phyloP scores from a whole-genome alignment of 2,113 vertebrate species.

The Rana temporaria region DNA sequence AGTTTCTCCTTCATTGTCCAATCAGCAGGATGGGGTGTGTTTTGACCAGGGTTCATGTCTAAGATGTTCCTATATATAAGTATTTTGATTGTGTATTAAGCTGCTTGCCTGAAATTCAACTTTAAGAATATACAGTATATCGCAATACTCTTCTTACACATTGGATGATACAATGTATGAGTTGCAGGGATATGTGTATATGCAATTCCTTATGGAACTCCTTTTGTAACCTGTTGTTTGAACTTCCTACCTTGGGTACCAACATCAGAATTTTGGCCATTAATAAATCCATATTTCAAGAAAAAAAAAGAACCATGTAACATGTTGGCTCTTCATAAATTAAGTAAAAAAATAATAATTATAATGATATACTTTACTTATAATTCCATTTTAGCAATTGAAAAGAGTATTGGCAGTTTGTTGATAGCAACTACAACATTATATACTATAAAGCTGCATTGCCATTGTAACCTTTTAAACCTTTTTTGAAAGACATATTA shows the following conservation, averaged over 20 bases:
- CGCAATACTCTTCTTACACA: too few relatives aligned
- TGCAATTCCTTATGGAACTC: background rate
- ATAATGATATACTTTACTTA: background rate
- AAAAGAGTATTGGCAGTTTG: slow-evolving; percentile 5
- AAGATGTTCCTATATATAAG: too few relatives aligned
- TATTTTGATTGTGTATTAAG: too few relatives aligned
- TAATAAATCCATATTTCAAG: background rate
- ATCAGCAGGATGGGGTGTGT: too few relatives aligned
- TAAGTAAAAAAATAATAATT: background rate
- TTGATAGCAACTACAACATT: slow-evolving; percentile 10
- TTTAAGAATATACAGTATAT: too few relatives aligned
- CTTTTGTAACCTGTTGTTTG: background rate
- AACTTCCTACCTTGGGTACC: background rate
- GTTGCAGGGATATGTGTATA: background rate
- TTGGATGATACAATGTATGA: too few relatives aligned
- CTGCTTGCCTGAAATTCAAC: too few relatives aligned
- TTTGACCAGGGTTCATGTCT: too few relatives aligned
- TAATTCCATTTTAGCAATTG: background rate
- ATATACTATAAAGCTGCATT: slow-evolving; percentile 14
- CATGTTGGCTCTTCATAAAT: too few relatives aligned
- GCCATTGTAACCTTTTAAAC: slow-evolving; percentile 29
- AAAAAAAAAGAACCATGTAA: background rate
- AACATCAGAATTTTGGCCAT: background rate
- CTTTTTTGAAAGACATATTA: slow-evolving; percentile 39
- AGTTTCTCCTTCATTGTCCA: too few relatives aligned